Base-by-base conservation (phyloP, 2,797 vertebrate genomes). In the Aplochiton taeniatus region DNA sequence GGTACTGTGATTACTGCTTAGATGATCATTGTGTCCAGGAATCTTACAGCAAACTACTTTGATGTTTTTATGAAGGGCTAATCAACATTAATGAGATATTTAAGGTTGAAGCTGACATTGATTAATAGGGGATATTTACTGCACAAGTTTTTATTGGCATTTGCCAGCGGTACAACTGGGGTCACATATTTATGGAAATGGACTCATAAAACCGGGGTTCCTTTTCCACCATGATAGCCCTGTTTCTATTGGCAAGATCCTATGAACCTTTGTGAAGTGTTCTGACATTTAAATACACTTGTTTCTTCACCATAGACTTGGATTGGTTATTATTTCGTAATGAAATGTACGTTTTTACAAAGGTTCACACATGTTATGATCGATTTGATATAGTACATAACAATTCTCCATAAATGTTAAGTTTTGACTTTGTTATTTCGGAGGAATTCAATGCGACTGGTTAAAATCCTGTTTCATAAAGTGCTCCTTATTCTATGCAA, bases 41-140 rank as follows among this genome's bases (percentile, higher is more conserved):
- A 31, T 31, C 31, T 31, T 72, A 70, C 76, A 48, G 58, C 63
- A 61, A 16, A 51, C 57, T 20, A 67, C 66, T 63, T 51, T 61
- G 53, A 66, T 69, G 70, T 56, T 54, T 80, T 79, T 76, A 79
- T 76, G 66, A 71, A 79, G 75, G 69, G 69, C 14, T 11, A 1
- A 17, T 11, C 12, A 17, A 47, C 58, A 60, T 68, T 47, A 77
- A 76, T 66, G 66, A 80, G 64, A 81, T 75, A 70, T 75, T 79
- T 72, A 63, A 78, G 79, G 79, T 75, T 61, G 65, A 69, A 70
- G 65, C 75, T 66, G 83, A 81, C 78, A 69, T 66, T 79, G 80
- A 84, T 85, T 78, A 72, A 82, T 66, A 52, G 65, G 55, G 54
- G 63, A 63, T 74, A 74, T 87, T 85, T 81, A 83, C 85, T 87